A percentile compares a stretch with the other conserved stretches of the same genome.
These are phyloP conservation scores for Caenorhabditis sulstoni DNA, from an alignment of 2,888 invertebrate species.

Conservation along the genomic window DNA sequence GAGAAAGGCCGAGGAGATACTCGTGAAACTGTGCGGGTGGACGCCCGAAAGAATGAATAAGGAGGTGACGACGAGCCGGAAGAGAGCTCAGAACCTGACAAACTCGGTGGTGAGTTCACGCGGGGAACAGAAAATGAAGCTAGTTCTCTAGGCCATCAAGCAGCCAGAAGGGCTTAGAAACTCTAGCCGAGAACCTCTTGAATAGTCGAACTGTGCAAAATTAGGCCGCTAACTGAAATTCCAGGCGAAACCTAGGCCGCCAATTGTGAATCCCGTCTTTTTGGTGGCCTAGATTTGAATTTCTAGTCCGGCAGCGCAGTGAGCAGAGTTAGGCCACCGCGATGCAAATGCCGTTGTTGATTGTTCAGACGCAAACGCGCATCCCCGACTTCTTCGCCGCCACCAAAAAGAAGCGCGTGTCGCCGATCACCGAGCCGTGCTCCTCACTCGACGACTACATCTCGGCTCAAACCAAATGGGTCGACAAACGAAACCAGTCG, in stretches of 20 bases:
- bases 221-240: too few species aligned
- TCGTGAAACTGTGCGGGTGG: constrained; percentile 41
- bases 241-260: too few species aligned
- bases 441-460: constrained; percentile 27
- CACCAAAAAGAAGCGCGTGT: constrained; percentile 1
- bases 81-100: background rate
- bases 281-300: background rate
- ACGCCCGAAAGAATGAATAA: constrained; percentile 13
- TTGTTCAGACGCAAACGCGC: constrained; percentile 49
- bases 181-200: too few species aligned
- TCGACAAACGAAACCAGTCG: constrained; percentile 4
- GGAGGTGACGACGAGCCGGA: constrained; percentile 17
- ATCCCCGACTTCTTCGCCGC: constrained; percentile 55
- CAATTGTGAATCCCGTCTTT: too few species aligned
- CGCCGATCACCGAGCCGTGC: constrained; percentile 23
- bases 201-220: too few species aligned
- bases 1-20: constrained; percentile 23
- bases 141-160: background rate
- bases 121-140: too few species aligned
- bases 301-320: too few species aligned
- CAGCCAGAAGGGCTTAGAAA: too few species aligned
- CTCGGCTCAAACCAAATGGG: constrained; percentile 7
- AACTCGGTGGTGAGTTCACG: constrained; percentile 24
- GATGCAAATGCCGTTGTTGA: too few species aligned
- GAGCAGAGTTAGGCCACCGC: too few species aligned